Percentiles rank a stretch among this genome's conserved stretches.
Conservation (phyloP, 2,797 vertebrate genomes). For the Mormyrops attenuatus region DNA sequence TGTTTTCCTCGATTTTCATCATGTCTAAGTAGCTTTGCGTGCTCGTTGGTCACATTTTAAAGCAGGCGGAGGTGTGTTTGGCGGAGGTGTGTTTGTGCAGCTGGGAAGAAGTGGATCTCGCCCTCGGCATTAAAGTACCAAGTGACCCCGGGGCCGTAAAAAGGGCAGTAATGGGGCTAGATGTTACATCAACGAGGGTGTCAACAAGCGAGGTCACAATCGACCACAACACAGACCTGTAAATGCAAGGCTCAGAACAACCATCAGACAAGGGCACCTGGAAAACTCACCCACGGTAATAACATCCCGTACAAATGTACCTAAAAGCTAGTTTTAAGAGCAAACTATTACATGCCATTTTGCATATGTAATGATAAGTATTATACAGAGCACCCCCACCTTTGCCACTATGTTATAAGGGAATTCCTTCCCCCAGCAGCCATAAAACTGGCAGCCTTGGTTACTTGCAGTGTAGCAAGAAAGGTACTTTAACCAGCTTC, state of each 20-base stretch:
- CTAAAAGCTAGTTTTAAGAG: neutral
- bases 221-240: neutral
- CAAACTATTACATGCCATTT: neutral
- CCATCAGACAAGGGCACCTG: neutral
- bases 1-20: neutral
- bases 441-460: neutral
- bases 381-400: neutral
- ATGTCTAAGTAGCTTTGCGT: neutral
- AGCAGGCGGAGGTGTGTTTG: neutral
- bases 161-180: constrained; percentile 16
- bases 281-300: neutral
- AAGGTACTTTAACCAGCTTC: neutral
- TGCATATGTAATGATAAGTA: neutral
- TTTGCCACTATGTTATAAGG: neutral
- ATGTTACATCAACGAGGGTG: constrained; percentile 19
- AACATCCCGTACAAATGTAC: neutral
- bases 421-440: neutral
- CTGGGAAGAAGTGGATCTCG: constrained; percentile 29
- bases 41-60: neutral
- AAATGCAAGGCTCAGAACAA: neutral
- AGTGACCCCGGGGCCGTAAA: constrained; percentile 42
- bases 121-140: constrained; percentile 44
- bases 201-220: neutral
- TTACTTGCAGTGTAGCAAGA: neutral
- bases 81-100: neutral